A percentile compares a stretch with the other conserved stretches of the same genome.
phyloP scores from a whole-genome alignment of 64 coral and sea anemone genomes.

The Stylophora pistillata region DNA sequence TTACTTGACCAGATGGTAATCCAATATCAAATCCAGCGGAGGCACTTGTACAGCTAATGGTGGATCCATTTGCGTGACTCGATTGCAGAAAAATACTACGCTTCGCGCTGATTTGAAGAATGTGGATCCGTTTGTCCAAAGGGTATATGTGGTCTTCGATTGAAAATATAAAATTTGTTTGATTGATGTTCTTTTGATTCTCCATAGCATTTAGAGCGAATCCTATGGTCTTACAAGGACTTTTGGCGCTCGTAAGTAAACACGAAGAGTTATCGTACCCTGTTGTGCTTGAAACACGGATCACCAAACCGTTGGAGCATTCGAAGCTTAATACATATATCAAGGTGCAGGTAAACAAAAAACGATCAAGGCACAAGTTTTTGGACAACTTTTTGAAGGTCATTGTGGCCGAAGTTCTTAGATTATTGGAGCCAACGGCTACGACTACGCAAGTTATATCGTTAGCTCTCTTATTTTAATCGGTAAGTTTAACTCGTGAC shows the following conservation, averaged over 20 bases:
- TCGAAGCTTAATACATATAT: too few relatives aligned
- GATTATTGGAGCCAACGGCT: too few relatives aligned
- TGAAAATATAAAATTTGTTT: constrained; percentile 30
- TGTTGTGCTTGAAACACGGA: background rate
- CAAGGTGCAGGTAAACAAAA: too few relatives aligned
- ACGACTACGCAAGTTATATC: too few relatives aligned
- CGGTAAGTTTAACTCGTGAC: too few relatives aligned
- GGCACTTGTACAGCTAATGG: background rate
- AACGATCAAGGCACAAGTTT: too few relatives aligned
- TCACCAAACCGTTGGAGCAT: too few relatives aligned
- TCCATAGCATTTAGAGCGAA: constrained; percentile 1
- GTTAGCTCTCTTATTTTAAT: too few relatives aligned
- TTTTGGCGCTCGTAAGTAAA: background rate
- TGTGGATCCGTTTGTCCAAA: background rate
- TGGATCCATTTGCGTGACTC: background rate
- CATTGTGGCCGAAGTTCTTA: too few relatives aligned
- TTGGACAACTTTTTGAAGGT: too few relatives aligned
- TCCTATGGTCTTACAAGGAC: background rate
- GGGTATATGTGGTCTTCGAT: constrained; percentile 33
- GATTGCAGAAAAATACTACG: constrained; percentile 25
- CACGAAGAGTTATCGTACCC: background rate
- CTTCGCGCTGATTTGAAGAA: background rate
- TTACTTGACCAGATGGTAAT: background rate
- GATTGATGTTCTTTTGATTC: background rate
- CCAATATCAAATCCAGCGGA: constrained; percentile 48